Conservation (phyloP, 2,888 invertebrate species). For the Diplolepis rosae region DNA sequence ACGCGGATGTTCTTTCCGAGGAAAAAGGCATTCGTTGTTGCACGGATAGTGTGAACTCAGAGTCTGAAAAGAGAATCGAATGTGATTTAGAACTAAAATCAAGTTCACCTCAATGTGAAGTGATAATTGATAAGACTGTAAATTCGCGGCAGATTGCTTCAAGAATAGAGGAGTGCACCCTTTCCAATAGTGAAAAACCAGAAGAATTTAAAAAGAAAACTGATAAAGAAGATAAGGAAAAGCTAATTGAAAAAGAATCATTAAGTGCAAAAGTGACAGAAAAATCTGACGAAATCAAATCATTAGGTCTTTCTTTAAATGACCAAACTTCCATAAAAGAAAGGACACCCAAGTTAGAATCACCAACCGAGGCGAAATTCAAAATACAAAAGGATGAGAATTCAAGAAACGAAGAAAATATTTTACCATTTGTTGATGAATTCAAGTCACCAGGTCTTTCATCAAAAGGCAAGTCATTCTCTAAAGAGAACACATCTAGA, state of each 20-base stretch:
- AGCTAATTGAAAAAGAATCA: background rate
- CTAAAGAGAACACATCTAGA: conserved; percentile 25
- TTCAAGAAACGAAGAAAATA: background rate
- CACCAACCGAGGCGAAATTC: background rate
- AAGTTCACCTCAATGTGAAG: background rate
- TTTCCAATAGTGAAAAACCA: background rate
- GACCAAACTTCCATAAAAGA: background rate
- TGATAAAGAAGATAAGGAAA: background rate
- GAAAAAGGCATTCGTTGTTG: background rate
- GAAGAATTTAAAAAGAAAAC: background rate
- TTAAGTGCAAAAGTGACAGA: background rate
- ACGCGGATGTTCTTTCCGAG: background rate
- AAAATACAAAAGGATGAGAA: background rate
- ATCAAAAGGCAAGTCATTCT: conserved; percentile 20
- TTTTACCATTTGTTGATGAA: background rate
- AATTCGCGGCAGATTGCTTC: background rate
- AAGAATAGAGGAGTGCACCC: background rate
- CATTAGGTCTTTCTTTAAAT: background rate
- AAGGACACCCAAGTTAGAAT: background rate
- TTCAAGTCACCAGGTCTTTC: background rate
- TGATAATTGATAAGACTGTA: conserved; percentile 12
- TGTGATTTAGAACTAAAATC: background rate
- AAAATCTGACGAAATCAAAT: background rate
- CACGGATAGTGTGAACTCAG: background rate
- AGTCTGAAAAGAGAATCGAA: background rate